Conservation (phyloP, 2,888 invertebrate species). For the Drosophila percnosoma region DNA sequence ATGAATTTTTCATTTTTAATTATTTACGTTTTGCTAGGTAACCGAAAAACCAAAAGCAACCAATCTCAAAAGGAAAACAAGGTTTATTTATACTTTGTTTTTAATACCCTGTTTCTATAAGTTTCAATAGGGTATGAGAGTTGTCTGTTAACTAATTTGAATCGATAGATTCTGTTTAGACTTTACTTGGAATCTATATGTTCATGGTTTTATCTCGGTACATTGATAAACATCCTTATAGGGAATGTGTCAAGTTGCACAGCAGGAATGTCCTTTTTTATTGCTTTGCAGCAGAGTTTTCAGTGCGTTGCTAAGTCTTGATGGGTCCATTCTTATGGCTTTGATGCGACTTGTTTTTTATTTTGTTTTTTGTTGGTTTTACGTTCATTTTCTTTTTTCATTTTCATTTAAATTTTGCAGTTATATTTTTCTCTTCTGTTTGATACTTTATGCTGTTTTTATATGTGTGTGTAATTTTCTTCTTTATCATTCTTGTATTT, state of each 20-base stretch:
- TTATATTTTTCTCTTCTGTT: conserved; percentile 8
- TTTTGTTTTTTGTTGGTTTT: conserved; percentile 27
- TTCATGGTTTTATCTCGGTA: background rate
- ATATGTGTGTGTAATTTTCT: background rate
- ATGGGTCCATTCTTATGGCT: conserved; percentile 3
- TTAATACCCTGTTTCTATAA: background rate
- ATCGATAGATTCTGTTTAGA: background rate
- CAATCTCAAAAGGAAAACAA: background rate
- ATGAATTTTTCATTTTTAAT: conserved; percentile 62
- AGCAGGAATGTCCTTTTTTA: background rate
- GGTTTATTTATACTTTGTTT: background rate
- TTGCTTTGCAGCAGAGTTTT: background rate
- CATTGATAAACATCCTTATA: background rate
- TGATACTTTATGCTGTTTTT: background rate
- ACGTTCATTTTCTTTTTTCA: conserved; percentile 12
- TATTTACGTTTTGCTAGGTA: conserved; percentile 69
- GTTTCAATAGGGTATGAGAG: background rate
- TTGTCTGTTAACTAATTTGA: background rate
- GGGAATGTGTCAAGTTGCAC: background rate
- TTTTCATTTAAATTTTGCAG: conserved; percentile 2
- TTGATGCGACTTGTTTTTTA: conserved; percentile 8
- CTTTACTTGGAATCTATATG: too few relatives aligned
- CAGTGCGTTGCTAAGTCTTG: background rate
- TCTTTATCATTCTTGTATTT: background rate
- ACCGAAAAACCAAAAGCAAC: conserved; percentile 36